Conservation (phyloP, 2,797 vertebrate genomes). For the Coreius guichenoti region DNA sequence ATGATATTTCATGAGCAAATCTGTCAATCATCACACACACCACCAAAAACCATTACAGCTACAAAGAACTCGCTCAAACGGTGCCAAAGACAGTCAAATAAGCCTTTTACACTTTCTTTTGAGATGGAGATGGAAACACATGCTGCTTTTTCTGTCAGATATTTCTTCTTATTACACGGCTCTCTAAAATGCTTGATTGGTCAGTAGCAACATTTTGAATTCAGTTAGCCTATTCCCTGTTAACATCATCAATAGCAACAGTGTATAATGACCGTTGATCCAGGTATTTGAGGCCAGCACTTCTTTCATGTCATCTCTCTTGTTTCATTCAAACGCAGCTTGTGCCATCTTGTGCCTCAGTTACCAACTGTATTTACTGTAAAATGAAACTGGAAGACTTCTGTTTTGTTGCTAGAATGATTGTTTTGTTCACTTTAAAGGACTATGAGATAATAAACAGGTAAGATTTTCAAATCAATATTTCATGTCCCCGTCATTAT, state of each 20-base stretch:
- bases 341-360: too few species aligned
- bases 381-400: too few species aligned
- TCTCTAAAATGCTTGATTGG: too few species aligned
- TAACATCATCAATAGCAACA: too few species aligned
- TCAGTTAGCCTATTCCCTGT: too few species aligned
- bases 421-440: neutral
- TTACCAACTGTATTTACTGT: too few species aligned
- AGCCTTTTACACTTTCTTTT: neutral
- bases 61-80: neutral
- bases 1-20: constrained; percentile 41
- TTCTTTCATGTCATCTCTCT: too few species aligned
- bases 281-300: too few species aligned
- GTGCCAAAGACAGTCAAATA: constrained; percentile 35
- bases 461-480: neutral
- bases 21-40: constrained; percentile 35
- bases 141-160: too few species aligned
- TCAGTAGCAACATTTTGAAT: neutral
- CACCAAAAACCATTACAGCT: constrained; percentile 1
- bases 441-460: neutral
- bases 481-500: neutral
- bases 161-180: too few species aligned
- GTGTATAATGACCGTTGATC: too few species aligned
- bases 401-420: neutral
- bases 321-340: too few species aligned
- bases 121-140: neutral